phyloP scores from a whole-genome alignment of 1,140 invertebrate genomes.

The Penaeus japonicus region DNA sequence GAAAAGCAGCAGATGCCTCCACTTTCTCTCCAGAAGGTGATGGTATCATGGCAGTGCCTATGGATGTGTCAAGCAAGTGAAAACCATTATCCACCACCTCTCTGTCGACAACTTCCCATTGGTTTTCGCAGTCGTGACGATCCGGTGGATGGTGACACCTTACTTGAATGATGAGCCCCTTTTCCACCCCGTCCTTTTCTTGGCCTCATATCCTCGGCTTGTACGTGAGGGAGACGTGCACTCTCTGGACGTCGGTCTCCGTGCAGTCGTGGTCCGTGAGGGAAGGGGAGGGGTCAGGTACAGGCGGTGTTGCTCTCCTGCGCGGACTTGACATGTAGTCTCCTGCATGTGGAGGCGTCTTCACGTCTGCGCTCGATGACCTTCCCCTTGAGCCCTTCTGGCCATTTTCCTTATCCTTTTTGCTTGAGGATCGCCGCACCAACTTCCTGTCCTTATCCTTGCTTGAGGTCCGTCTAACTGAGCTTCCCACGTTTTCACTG shows the following conservation, averaged over 20 bases:
- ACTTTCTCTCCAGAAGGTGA: conserved; percentile 21
- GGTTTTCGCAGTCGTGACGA: not conserved
- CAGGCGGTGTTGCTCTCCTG: conserved; percentile 9
- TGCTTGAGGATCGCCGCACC: conserved; percentile 73
- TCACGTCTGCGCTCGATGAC: conserved; percentile 55
- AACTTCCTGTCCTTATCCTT: conserved; percentile 73
- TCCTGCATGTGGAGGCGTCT: conserved; percentile 10
- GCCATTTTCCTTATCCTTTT: conserved; percentile 66
- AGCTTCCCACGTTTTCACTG: conserved; percentile 61
- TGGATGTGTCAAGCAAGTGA: conserved; percentile 23
- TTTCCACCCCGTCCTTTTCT: not conserved
- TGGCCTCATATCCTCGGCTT: conserved; percentile 70
- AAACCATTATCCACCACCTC: conserved; percentile 21
- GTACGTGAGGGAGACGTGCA: conserved; percentile 73
- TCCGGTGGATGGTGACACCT: not conserved
- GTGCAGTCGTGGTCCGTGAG: conserved; percentile 67
- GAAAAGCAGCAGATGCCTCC: conserved; percentile 35
- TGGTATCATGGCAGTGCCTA: conserved; percentile 48
- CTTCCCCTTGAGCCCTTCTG: conserved; percentile 50
- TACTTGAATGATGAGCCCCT: not conserved
- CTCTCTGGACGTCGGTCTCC: conserved; percentile 71
- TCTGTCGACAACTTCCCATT: not conserved
- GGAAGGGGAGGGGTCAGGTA: conserved; percentile 55
- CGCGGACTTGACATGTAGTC: conserved; percentile 27
- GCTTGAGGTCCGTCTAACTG: conserved; percentile 72